Percentiles rank a stretch among this genome's conserved stretches.
phyloP scores from a whole-genome alignment of 2,113 vertebrate genomes.

The Neogobius melanostomus region DNA sequence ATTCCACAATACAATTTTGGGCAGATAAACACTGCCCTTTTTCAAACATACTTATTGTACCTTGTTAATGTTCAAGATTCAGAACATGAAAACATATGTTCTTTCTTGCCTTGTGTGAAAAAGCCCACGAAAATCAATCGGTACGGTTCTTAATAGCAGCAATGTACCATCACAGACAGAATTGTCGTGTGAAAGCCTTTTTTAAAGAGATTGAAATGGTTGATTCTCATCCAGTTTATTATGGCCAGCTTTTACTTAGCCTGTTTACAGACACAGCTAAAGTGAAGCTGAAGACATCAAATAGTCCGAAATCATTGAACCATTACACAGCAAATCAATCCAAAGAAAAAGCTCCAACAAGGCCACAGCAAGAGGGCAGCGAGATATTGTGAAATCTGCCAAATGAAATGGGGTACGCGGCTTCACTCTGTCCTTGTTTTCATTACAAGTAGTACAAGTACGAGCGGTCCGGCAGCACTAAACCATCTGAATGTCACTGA shows the following conservation, averaged over 20 bases:
- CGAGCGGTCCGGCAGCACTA: neutral
- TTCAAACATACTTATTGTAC: no score
- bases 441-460: no score
- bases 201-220: constrained; percentile 17
- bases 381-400: constrained; percentile 6
- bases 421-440: no score
- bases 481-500: constrained; percentile 7
- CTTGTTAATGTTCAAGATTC: no score
- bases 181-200: constrained; percentile 19
- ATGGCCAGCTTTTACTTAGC: constrained; percentile 13
- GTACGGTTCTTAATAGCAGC: constrained; percentile 15
- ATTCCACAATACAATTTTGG: no score
- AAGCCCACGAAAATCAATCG: constrained; percentile 7
- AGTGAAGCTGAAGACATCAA: neutral
- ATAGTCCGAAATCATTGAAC: neutral
- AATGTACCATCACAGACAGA: constrained; percentile 15
- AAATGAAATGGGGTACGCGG: neutral
- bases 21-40: no score
- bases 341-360: neutral
- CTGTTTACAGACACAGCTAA: constrained; percentile 4
- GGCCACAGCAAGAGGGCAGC: neutral
- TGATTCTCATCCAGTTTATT: constrained; percentile 25
- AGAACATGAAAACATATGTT: neutral
- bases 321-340: neutral
- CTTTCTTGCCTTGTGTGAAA: constrained; percentile 24